A percentile compares a stretch with the other conserved stretches of the same genome.
These are phyloP conservation scores for Cecidostiba fungosa DNA, from an alignment of 2,888 invertebrate species.

Conservation along the genomic window DNA sequence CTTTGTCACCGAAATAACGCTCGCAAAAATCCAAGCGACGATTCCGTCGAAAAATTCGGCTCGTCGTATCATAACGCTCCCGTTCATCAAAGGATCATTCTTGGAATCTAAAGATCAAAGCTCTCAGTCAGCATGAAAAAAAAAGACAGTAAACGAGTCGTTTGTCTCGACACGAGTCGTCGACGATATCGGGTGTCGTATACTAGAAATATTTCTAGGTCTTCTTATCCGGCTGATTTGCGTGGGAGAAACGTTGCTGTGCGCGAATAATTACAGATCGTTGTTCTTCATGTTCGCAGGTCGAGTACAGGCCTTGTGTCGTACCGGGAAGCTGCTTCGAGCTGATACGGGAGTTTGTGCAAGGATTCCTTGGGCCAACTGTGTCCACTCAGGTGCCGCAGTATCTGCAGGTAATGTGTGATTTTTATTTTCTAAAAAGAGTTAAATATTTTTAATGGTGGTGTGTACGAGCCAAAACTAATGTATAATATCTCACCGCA, in stretches of 20 bases:
- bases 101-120: conserved; percentile 10
- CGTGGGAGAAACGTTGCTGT: conserved; percentile 19
- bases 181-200: conserved; percentile 27
- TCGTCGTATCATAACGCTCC: not conserved
- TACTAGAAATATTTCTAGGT: conserved; percentile 44
- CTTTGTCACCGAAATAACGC: not conserved
- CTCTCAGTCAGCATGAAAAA: not conserved
- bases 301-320: conserved; percentile 95
- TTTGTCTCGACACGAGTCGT: conserved; percentile 21
- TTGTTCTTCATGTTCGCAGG: conserved; percentile 79
- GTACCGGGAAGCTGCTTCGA: conserved; percentile 95
- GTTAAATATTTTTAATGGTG: no score
- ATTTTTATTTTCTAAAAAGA: not conserved
- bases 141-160: conserved; percentile 20
- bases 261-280: conserved; percentile 6
- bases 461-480: not conserved
- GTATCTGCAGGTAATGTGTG: conserved; percentile 82
- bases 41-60: not conserved
- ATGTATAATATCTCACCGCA: conserved; percentile 28
- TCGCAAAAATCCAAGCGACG: not conserved
- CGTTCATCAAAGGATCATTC: conserved; percentile 16
- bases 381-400: conserved; percentile 88
- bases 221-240: conserved; percentile 37
- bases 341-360: conserved; percentile 93
- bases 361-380: conserved; percentile 91